These are phyloP conservation scores for Eustalomyia histrio DNA, from an alignment of 2,888 invertebrate genomes.

Conservation along the genomic window DNA sequence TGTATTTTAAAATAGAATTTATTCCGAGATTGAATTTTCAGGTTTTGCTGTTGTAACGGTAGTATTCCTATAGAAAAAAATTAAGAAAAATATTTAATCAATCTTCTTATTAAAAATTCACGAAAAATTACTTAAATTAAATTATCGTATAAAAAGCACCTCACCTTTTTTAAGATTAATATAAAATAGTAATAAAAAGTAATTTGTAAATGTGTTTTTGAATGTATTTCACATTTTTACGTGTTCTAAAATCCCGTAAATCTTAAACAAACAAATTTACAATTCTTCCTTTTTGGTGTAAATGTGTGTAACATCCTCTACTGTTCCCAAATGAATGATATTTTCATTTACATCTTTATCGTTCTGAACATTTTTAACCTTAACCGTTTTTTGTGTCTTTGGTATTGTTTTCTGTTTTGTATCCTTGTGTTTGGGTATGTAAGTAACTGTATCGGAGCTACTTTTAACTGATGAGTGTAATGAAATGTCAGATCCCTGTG, in stretches of 20 bases:
- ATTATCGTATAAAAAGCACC: neutral
- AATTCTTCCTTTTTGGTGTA: constrained; percentile 73
- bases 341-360: constrained; percentile 16
- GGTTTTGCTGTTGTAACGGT: constrained; percentile 45
- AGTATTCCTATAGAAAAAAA: constrained; percentile 68
- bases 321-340: constrained; percentile 74
- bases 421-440: constrained; percentile 73
- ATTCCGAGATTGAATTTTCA: constrained; percentile 29
- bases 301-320: constrained; percentile 75
- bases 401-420: constrained; percentile 80
- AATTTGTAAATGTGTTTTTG: neutral
- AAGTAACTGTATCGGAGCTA: constrained; percentile 77
- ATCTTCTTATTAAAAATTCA: neutral
- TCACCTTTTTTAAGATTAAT: neutral
- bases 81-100: too few species aligned
- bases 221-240: constrained; percentile 49
- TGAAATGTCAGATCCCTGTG: constrained; percentile 73
- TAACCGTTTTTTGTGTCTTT: constrained; percentile 51
- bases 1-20: constrained; percentile 22
- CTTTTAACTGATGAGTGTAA: constrained; percentile 74
- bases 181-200: neutral
- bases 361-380: constrained; percentile 9
- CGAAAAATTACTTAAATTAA: neutral
- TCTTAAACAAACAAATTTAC: constrained; percentile 59
- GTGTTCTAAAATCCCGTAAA: constrained; percentile 33